These are phyloP conservation scores for Cherax quadricarinatus DNA, from an alignment of 1,140 invertebrate species.

Conservation along the genomic window DNA sequence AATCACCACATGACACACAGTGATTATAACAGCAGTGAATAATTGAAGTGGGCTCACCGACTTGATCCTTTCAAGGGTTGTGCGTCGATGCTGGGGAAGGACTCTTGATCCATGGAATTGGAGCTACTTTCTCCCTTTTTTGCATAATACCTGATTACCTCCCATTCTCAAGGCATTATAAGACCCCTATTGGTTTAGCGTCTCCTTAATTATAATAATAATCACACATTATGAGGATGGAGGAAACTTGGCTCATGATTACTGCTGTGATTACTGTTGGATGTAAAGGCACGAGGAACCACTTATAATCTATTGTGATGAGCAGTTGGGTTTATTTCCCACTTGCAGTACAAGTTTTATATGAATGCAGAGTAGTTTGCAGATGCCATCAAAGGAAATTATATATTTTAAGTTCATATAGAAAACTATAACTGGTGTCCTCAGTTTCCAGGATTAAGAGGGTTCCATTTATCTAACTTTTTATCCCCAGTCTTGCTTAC, in stretches of 20 bases:
- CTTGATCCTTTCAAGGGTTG: too few relatives aligned
- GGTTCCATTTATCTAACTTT: not conserved
- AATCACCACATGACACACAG: not conserved
- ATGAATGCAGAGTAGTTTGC: not conserved
- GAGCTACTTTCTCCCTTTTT: too few relatives aligned
- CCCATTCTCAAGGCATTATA: too few relatives aligned
- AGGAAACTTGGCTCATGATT: not conserved
- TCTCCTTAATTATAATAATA: too few relatives aligned
- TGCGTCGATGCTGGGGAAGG: too few relatives aligned
- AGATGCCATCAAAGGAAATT: not conserved
- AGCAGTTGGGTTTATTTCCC: not conserved
- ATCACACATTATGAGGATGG: not conserved
- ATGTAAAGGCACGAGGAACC: not conserved
- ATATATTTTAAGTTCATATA: not conserved
- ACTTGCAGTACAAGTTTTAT: not conserved
- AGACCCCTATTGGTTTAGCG: too few relatives aligned
- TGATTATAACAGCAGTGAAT: slow-evolving; percentile 3
- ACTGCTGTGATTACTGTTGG: not conserved
- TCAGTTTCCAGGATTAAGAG: not conserved
- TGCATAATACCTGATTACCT: too few relatives aligned
- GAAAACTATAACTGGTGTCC: slow-evolving; percentile 1
- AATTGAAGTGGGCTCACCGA: too few relatives aligned
- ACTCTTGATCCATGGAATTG: too few relatives aligned
- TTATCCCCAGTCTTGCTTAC: not conserved
- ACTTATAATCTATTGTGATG: not conserved